Evolutionary conservation across 2,888 invertebrate species (phyloP), one percentile per base, ranked within the genome.

Genomic region (Noctua janthe): DNA sequence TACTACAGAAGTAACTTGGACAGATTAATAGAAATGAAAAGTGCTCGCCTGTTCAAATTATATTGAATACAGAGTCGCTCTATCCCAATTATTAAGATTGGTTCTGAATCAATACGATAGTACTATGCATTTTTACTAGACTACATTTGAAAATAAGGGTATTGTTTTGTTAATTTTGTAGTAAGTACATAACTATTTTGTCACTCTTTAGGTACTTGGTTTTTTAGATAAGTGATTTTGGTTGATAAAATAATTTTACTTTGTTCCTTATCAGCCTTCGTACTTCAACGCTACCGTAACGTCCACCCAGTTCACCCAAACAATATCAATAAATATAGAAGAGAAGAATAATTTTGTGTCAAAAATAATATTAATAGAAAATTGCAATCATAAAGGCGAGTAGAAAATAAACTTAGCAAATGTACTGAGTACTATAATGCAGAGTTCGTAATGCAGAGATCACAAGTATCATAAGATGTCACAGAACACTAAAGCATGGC

Each of bases 401-500:
- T 85, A 72, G 72, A 75, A 84, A 83, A 77, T 62, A 81, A 85
- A 80, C 29, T 79, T 78, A 87, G 78, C 78, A 71, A 84, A 76
- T 78, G 56, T 87, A 80, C 74, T 66, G 75, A 85, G 78, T 81
- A 76, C 56, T 80, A 82, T 71, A 82, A 78, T 82, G 82, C 83
- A 87, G 80, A 90, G 87, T 83, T 79, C 66, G 86, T 88, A 82
- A 87, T 88, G 86, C 90, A 87, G 82, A 89, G 90, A 93, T 92
- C 93, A 93, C 92, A 92, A 92, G 89, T 87, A 88, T 94, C 91
- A 93, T 92, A 92, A 94, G 89, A 88, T 90, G 92, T 92, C 82
- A 91, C 87, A 93, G 91, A 94, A 93, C 92, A 92, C 94, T 94
- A 92, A 93, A 92, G 94, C 94, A 92, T 92, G 91, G 84, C 89